Percentiles rank a stretch among this genome's conserved stretches.
These are phyloP conservation scores for Ictidomys tridecemlineatus DNA, from an alignment of 2,113 vertebrate species.

Conservation along the genomic window DNA sequence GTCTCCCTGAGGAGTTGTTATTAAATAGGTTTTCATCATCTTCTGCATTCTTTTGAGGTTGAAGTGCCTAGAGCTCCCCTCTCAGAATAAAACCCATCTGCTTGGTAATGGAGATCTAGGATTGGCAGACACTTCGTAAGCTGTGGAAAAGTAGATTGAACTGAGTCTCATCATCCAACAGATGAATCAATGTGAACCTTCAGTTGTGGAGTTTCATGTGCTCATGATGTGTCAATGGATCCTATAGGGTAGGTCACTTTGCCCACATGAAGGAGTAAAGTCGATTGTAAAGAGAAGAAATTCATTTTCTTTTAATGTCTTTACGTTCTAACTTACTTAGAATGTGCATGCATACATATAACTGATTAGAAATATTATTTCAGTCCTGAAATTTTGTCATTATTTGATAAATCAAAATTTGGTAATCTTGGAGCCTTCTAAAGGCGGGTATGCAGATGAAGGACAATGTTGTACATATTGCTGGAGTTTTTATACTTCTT, in stretches of 20 bases:
- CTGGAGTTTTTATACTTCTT: not conserved
- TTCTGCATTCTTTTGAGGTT: not conserved
- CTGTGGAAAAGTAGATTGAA: not conserved
- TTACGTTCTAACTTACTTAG: not conserved
- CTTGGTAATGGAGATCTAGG: not conserved
- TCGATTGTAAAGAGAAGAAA: not conserved
- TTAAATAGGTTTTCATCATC: not conserved
- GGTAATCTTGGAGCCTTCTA: not conserved
- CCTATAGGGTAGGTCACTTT: not conserved
- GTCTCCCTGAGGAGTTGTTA: not conserved
- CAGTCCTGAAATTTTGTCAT: not conserved
- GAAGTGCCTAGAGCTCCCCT: not conserved
- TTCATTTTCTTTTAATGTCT: not conserved
- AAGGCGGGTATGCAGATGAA: not conserved
- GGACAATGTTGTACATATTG: not conserved
- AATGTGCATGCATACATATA: not conserved
- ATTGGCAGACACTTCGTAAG: not conserved
- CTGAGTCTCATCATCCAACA: not conserved
- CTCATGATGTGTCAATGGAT: not conserved
- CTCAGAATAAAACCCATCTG: not conserved
- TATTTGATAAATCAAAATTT: not conserved
- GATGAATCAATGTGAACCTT: not conserved
- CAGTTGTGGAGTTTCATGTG: not conserved
- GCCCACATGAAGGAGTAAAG: not conserved
- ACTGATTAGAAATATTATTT: not conserved